Base-by-base conservation (phyloP, 2,888 invertebrate genomes). In the Ashinkailepas kermadecensis region DNA sequence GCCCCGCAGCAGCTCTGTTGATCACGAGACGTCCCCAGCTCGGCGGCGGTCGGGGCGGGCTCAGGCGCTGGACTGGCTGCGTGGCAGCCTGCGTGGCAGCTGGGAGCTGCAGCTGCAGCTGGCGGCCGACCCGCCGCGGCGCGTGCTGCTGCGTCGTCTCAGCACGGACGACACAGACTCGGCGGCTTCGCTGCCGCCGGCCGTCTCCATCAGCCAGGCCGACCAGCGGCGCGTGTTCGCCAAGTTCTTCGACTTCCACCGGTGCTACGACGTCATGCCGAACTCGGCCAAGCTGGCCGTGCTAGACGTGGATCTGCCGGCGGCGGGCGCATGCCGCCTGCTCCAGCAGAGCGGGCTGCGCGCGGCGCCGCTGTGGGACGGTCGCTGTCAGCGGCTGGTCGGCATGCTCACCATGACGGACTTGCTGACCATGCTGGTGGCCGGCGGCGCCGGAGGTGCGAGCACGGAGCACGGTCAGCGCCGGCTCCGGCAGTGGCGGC, bases 251-350 rank as follows among this genome's bases (percentile, higher is more conserved):
- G 74, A 18, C 54, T 74, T 74, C 74, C 54, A 74, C 21, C 74
- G 74, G 56, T 74, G 74, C 74, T 74, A 74, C 74, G 74, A 74
- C 74, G 56, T 74, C 18, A 74, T 74, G 74, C 74, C 74, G 21
- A 18, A 74, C 56, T 74, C 74, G 74, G 54, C 56, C 21, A 74
- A 74, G 74, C 74, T 74, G 56, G 56, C 56, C 18, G 74, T 74
- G 56, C 23, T 54, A 4, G 74, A 74, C 74, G 54, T 56, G 7
- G 54, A 74, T 10, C 21, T 74, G 74, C 54, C 74, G 54, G 74
- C 74, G 21, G 13, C 6, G 56, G 8, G 23, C 23, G 74, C 74
- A 9, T 74, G 21, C 56, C 54, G 56, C 21, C 15, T 74, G 56
- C 74, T 74, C 15, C 8, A 6, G 18, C 15, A 21, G 39, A 74